Evolutionary conservation across 2,797 vertebrate genomes (phyloP).

Genomic region (Pelochelys cantorii): DNA sequence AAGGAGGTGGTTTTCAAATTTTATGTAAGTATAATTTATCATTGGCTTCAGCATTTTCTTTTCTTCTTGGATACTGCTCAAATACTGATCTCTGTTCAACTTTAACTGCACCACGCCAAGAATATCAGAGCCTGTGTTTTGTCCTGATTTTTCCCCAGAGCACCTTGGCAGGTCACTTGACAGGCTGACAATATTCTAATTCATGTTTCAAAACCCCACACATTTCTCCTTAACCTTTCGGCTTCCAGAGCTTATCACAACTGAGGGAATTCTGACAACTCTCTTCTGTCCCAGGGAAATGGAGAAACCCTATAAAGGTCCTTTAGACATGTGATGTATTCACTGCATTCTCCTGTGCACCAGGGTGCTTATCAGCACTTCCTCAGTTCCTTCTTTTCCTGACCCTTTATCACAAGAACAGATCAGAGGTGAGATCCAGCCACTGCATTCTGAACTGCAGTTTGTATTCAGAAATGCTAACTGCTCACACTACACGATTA

Average conservation of each 20-base stretch:
- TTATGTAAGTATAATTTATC: slow-evolving; percentile 41
- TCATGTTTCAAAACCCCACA: background rate
- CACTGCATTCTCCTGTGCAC: background rate
- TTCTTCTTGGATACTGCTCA: slow-evolving; percentile 36
- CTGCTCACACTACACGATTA: background rate
- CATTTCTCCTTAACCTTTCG: slow-evolving; percentile 29
- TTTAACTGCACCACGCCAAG: slow-evolving; percentile 23
- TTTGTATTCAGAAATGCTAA: slow-evolving; percentile 6
- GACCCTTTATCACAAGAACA: slow-evolving; percentile 51
- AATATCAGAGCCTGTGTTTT: slow-evolving; percentile 39
- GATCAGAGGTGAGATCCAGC: slow-evolving; percentile 39
- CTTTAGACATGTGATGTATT: background rate
- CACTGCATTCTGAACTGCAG: background rate
- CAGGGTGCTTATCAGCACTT: slow-evolving; percentile 22
- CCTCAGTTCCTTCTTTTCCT: background rate
- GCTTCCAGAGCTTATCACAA: background rate
- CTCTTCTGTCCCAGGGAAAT: slow-evolving; percentile 11
- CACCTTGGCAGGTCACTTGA: slow-evolving; percentile 10
- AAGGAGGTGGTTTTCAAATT: slow-evolving; percentile 24
- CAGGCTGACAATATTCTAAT: slow-evolving; percentile 23
- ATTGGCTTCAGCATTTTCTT: slow-evolving; percentile 10
- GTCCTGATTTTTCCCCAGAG: slow-evolving; percentile 19
- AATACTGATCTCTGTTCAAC: slow-evolving; percentile 42
- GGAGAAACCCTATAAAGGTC: slow-evolving; percentile 4
- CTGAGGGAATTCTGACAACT: slow-evolving; percentile 3